Percentiles rank a stretch among this genome's conserved stretches.
Evolutionary conservation across 2,113 vertebrate species (phyloP).

Genomic region (Vulpes vulpes): DNA sequence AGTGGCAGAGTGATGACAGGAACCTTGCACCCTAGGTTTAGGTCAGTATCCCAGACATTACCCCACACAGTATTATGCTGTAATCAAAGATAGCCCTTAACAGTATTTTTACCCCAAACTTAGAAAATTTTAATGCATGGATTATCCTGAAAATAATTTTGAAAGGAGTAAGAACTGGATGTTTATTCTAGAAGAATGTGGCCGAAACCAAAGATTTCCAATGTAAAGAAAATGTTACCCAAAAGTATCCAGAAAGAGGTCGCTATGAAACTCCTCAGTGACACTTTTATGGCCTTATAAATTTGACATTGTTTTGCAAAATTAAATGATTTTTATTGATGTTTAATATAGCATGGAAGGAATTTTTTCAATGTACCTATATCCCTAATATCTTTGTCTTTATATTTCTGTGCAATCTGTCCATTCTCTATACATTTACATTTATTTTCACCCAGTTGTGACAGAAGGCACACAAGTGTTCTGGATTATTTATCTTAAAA

Average conservation of each 20-base stretch:
- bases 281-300: background rate
- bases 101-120: background rate
- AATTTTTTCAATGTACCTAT: background rate
- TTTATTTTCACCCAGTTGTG: background rate
- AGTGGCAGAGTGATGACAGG: background rate
- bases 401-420: background rate
- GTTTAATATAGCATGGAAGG: background rate
- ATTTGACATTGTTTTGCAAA: conserved; percentile 25
- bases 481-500: background rate
- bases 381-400: background rate
- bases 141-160: background rate
- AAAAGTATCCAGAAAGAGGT: background rate
- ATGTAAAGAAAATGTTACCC: background rate
- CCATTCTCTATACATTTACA: background rate
- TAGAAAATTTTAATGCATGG: background rate
- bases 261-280: background rate
- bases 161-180: background rate
- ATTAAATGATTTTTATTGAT: background rate
- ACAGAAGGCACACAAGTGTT: background rate
- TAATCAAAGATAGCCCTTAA: background rate
- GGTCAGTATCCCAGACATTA: background rate
- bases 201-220: conserved; percentile 1
- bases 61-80: background rate
- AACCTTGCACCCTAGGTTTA: background rate
- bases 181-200: conserved; percentile 12